Conservation (phyloP, 1,140 invertebrate species). For the Drosophila parabipectinata region DNA sequence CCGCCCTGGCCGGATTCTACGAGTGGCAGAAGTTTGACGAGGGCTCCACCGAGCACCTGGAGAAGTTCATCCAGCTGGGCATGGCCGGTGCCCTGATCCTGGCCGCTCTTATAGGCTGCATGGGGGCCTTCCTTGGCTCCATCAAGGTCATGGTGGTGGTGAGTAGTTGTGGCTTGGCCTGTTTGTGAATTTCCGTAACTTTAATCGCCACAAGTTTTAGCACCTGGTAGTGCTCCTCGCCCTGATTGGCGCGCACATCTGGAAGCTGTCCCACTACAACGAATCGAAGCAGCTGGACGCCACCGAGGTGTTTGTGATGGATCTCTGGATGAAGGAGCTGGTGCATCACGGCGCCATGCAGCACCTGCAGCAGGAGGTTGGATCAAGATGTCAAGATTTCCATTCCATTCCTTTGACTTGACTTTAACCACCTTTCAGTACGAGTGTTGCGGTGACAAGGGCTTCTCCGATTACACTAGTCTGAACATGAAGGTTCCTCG, state of each 20-base stretch:
- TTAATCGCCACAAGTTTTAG: constrained; percentile 24
- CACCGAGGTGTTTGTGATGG: constrained; percentile 63
- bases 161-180: constrained; percentile 5
- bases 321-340: constrained; percentile 69
- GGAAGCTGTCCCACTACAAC: constrained; percentile 68
- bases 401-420: too few relatives aligned
- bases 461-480: constrained; percentile 57
- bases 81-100: constrained; percentile 57
- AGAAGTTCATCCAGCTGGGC: constrained; percentile 63
- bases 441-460: constrained; percentile 67
- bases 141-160: constrained; percentile 73
- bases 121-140: constrained; percentile 70
- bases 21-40: constrained; percentile 60
- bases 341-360: constrained; percentile 65
- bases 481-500: constrained; percentile 53
- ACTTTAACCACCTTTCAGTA: constrained; percentile 37
- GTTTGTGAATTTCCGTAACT: neutral
- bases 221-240: constrained; percentile 53
- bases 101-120: constrained; percentile 65
- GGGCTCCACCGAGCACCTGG: constrained; percentile 57
- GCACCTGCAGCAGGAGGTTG: constrained; percentile 58
- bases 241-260: constrained; percentile 64
- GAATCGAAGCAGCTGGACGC: constrained; percentile 53
- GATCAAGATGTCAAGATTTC: neutral
- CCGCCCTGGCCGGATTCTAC: constrained; percentile 67